Evolutionary conservation across 2,888 invertebrate genomes (phyloP).

Genomic region (Ormyrus nitidulus): DNA sequence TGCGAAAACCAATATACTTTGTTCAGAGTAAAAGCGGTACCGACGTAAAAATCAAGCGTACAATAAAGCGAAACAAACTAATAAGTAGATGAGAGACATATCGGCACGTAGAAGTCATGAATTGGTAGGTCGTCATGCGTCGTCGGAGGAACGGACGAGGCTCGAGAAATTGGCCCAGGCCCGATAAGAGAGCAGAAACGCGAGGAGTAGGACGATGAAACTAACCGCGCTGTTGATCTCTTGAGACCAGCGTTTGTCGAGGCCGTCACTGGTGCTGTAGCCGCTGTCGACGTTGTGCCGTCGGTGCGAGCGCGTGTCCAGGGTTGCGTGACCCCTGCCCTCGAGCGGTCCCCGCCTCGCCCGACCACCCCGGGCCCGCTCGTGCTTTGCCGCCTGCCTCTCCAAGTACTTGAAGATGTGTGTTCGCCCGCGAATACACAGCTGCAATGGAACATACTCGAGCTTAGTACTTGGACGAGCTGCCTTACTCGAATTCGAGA

Average conservation of each 20-base stretch:
- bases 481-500: conserved; percentile 1
- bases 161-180: conserved; percentile 10
- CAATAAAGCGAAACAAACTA: too few relatives aligned
- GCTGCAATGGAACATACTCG: conserved; percentile 74
- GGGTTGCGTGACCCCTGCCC: conserved; percentile 77
- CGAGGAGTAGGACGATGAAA: conserved; percentile 59
- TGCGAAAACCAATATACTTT: too few relatives aligned
- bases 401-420: conserved; percentile 97
- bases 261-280: conserved; percentile 90
- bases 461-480: background rate
- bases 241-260: conserved; percentile 90
- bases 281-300: conserved; percentile 92
- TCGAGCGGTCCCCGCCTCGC: conserved; percentile 77
- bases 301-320: conserved; percentile 77
- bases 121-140: too few relatives aligned
- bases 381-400: conserved; percentile 88
- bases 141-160: conserved; percentile 10
- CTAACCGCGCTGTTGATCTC: conserved; percentile 78
- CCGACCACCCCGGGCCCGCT: conserved; percentile 76
- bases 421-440: conserved; percentile 93
- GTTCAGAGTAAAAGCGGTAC: too few relatives aligned
- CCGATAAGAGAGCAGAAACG: conserved; percentile 29
- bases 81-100: background rate
- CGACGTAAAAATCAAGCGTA: too few relatives aligned
- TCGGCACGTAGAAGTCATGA: too few relatives aligned